These are phyloP conservation scores for Cottus gobio DNA, from an alignment of 2,113 vertebrate genomes.

Conservation along the genomic window DNA sequence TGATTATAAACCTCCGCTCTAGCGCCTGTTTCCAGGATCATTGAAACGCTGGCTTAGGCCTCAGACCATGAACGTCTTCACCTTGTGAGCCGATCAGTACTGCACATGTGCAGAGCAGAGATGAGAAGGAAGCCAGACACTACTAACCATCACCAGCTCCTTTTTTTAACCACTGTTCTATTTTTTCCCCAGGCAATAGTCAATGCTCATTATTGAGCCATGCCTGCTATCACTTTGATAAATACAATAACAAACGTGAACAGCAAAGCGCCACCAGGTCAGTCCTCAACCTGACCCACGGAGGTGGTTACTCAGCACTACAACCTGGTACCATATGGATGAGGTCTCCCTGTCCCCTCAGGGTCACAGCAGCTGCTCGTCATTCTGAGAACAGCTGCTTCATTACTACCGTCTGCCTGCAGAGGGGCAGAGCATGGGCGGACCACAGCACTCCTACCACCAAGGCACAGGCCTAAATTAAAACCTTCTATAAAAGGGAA, in stretches of 20 bases:
- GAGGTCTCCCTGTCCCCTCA: not conserved
- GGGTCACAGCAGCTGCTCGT: constrained; percentile 27
- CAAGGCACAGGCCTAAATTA: constrained; percentile 61
- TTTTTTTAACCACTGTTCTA: too few species aligned
- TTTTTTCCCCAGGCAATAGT: not conserved
- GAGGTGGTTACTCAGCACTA: not conserved
- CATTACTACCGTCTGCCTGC: constrained; percentile 16
- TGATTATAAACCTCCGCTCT: too few species aligned
- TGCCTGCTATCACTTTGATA: not conserved
- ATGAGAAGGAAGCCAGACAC: too few species aligned
- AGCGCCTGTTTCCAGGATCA: too few species aligned
- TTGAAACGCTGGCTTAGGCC: too few species aligned
- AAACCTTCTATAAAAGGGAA: constrained; percentile 60
- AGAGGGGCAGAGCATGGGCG: constrained; percentile 29
- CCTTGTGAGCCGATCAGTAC: too few species aligned
- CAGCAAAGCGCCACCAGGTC: not conserved
- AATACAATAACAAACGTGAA: not conserved
- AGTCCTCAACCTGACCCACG: not conserved
- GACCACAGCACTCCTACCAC: constrained; percentile 55
- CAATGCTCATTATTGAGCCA: not conserved
- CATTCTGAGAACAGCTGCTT: constrained; percentile 12
- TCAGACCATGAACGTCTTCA: too few species aligned
- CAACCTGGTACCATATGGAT: constrained; percentile 1
- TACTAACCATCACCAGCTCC: too few species aligned
- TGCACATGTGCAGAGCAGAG: too few species aligned